Evolutionary conservation across 2,113 vertebrate genomes (phyloP).

Genomic region (Anser cygnoides): DNA sequence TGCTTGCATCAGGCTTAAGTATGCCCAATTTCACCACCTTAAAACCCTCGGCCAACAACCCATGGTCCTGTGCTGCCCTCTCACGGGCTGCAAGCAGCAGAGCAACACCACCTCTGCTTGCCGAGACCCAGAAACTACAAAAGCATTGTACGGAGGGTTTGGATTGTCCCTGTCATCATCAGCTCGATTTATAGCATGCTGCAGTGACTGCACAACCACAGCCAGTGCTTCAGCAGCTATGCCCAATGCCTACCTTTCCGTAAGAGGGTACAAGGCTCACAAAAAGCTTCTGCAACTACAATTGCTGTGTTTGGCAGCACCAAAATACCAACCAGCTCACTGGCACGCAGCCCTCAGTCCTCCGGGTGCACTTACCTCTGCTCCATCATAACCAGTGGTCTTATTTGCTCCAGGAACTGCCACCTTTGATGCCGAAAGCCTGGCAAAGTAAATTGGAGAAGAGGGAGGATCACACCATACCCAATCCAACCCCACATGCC

Average conservation of each 20-base stretch:
- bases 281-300: neutral
- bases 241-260: neutral
- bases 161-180: neutral
- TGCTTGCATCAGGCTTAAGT: accelerated
- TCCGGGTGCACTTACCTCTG: accelerated
- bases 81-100: neutral
- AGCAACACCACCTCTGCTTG: neutral
- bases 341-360: accelerated
- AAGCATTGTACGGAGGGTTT: accelerated
- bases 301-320: neutral
- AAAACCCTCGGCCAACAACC: neutral
- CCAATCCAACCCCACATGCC: accelerated
- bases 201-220: neutral
- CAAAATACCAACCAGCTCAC: neutral
- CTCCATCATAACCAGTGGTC: neutral
- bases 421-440: neutral
- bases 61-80: constrained; percentile 45
- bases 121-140: neutral
- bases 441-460: neutral
- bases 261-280: neutral
- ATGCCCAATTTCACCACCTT: neutral
- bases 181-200: neutral
- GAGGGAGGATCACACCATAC: neutral
- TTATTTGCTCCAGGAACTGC: neutral
- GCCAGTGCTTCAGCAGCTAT: neutral